Evolutionary conservation across 2,888 invertebrate genomes (phyloP), one percentile per base, ranked within the genome.

Genomic region (Machimus atricapillus): DNA sequence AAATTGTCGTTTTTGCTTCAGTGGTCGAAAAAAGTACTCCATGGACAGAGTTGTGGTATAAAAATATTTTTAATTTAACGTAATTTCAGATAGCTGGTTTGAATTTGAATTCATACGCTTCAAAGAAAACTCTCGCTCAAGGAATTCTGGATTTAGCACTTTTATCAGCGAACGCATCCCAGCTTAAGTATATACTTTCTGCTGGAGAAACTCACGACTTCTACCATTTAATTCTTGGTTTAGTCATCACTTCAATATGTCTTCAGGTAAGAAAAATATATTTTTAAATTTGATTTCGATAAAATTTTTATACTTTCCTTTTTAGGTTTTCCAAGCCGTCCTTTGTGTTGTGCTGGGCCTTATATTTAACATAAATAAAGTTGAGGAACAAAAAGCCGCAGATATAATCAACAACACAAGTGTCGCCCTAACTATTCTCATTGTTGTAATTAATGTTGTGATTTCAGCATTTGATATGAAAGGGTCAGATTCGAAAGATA

Each of bases 81-180:
- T 58, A 3, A 5, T 88, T 88, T 19, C 85, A 88, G 88, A 23
- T 88, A 56, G 12, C 56, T 12, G 83, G 85, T 27, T 58, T 89
- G 16, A 87, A 89, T 86, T 19, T 88, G 9, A 89, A 89, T 87
- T 87, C 73, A 2, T 89, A 89, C 86, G 88, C 89, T 14, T 82
- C 89, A 3, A 88, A 87, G 27, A 89, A 89, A 34, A 87, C 89
- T 2, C 74, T 89, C 8, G 89, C 89, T 8, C 89, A 89, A 86
- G 89, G 88, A 8, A 87, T 89, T 85, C 52, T 89, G 8, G 89
- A 89, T 78, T 86, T 89, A 19, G 89, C 88, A n/a, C 78, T 89
- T 43, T 43, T 89, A 16, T 52, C 89, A 19, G 88, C 89, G 43
- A 89, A 89, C 86, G 89, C 89, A 56, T 86, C 89, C 3, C 89